A percentile compares a stretch with the other conserved stretches of the same genome.
phyloP scores from a whole-genome alignment of 1,140 invertebrate genomes.

The Araneus ventricosus region DNA sequence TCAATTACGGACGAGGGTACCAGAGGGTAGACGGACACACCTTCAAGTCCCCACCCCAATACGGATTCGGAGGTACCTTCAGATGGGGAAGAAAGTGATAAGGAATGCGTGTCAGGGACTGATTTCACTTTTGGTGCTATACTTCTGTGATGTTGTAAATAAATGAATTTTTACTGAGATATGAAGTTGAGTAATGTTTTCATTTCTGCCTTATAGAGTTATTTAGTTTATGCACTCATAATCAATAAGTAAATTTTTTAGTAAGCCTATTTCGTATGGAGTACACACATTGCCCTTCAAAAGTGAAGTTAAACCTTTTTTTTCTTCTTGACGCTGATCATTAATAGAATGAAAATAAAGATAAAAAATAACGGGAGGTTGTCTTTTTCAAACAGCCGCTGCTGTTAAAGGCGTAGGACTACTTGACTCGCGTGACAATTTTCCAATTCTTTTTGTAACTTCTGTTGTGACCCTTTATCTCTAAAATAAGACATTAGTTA shows the following conservation, averaged over 20 bases:
- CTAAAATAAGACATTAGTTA: too few species aligned
- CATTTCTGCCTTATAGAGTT: neutral
- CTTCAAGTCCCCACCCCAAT: neutral
- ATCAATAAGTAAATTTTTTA: neutral
- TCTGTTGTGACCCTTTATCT: too few species aligned
- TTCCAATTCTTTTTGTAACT: too few species aligned
- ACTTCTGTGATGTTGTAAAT: neutral
- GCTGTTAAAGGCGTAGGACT: too few species aligned
- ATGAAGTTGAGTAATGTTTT: neutral
- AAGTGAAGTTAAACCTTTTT: too few species aligned
- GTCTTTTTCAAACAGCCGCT: too few species aligned
- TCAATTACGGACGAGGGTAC: conserved; percentile 1
- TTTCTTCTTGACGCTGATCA: too few species aligned
- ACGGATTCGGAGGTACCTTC: conserved; percentile 45
- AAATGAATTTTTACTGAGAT: neutral
- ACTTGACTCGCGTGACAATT: too few species aligned
- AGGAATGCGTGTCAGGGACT: neutral
- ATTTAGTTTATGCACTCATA: neutral
- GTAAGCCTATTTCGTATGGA: too few species aligned
- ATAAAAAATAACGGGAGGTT: too few species aligned
- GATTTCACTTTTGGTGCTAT: neutral
- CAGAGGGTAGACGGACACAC: neutral
- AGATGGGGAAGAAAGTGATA: conserved; percentile 31
- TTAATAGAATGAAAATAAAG: too few species aligned
- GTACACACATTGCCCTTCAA: too few species aligned